Evolutionary conservation across 1,140 invertebrate genomes (phyloP), one percentile per base, ranked within the genome.

Genomic region (Argopecten irradians): DNA sequence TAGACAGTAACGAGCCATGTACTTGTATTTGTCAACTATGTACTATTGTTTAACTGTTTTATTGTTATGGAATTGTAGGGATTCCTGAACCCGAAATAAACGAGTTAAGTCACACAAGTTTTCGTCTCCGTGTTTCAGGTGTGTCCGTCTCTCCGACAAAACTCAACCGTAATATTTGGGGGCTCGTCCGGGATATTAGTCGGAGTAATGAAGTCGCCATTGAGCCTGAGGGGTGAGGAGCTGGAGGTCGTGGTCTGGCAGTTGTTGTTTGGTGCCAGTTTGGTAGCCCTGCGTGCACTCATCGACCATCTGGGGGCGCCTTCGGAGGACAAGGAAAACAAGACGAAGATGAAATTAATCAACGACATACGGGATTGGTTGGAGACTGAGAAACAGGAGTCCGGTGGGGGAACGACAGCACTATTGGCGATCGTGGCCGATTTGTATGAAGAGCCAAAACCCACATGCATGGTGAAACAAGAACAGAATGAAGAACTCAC

Each of bases 131-230:
- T n/a, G n/a, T n/a, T n/a, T n/a, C n/a, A n/a, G n/a, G n/a, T n/a
- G n/a, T n/a, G n/a, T n/a, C n/a, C n/a, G n/a, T n/a, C n/a, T n/a
- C n/a, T n/a, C n/a, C n/a, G n/a, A n/a, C n/a, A n/a, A n/a, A n/a
- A n/a, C n/a, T n/a, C n/a, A n/a, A n/a, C n/a, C n/a, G n/a, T n/a
- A n/a, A n/a, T n/a, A 35, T 85, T 34, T 85, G 84, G 84, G 84
- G 84, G 84, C 33, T 85, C 84, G 84, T 85, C 84, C 84, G 84
- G 5, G 34, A 85, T 34, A 8, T 16, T 83, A 28, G 32, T 34
- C 7, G 41, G 84, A 22, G 28, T 28, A 34, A 34, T 34, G 35
- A 35, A 34, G 28, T 16, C n/a, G 41, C 5, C 33, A 85, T n/a
- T n/a, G n/a, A n/a, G n/a, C n/a, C n/a, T n/a, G n/a, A n/a, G n/a